Conservation (phyloP, 2,797 vertebrate genomes). For the Chiroxiphia lanceolata region DNA sequence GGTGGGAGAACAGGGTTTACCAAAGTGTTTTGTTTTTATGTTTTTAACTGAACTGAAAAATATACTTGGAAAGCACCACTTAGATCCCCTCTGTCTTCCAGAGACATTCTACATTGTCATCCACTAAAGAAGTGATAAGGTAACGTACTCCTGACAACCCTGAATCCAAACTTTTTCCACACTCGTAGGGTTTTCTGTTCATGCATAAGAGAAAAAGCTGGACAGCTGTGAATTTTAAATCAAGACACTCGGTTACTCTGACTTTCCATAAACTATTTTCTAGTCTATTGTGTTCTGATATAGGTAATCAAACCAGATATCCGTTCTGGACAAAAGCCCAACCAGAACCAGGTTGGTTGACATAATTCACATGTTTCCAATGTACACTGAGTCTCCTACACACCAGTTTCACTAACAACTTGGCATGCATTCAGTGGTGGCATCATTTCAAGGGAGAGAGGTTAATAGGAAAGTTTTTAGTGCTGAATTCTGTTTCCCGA, state of each 20-base stretch:
- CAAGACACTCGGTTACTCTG: not conserved
- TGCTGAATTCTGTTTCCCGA: constrained; percentile 21
- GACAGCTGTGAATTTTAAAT: not conserved
- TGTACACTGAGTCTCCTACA: not conserved
- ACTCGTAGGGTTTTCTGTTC: not conserved
- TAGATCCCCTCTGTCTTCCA: not conserved
- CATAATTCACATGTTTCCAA: constrained; percentile 35
- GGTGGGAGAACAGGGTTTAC: not conserved
- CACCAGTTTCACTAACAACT: not conserved
- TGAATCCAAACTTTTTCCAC: not conserved
- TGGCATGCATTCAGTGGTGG: constrained; percentile 56
- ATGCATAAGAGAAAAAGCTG: not conserved
- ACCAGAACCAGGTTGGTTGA: constrained; percentile 41
- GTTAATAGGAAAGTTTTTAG: constrained; percentile 50
- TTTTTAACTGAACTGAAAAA: not conserved
- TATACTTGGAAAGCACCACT: not conserved
- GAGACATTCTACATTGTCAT: not conserved
- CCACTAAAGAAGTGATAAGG: not conserved
- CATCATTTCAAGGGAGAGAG: constrained; percentile 60
- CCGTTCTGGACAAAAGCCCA: constrained; percentile 69
- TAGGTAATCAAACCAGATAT: constrained; percentile 61
- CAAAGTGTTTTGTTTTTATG: not conserved
- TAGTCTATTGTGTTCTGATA: constrained; percentile 29
- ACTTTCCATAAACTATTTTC: not conserved
- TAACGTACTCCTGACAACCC: not conserved